Conservation (phyloP, 2,113 vertebrate genomes). For the Camarhynchus parvulus region DNA sequence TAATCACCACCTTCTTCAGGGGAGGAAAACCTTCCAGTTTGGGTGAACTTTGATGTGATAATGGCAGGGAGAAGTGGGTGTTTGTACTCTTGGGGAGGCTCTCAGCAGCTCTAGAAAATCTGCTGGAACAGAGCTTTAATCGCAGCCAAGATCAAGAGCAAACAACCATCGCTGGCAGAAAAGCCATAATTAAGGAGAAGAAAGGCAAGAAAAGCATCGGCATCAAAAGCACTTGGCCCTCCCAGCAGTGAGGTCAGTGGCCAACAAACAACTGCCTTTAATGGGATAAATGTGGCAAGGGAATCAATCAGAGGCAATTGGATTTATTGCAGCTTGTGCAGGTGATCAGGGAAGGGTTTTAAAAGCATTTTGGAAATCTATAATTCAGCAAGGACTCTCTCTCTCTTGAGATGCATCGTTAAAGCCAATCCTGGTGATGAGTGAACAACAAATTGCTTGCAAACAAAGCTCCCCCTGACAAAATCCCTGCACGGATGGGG, state of each 20-base stretch:
- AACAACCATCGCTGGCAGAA: not conserved
- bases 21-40: not conserved
- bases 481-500: not conserved
- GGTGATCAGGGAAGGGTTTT: not conserved
- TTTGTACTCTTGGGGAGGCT: not conserved
- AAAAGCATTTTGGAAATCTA: not conserved
- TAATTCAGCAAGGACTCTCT: not conserved
- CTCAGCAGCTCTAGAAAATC: not conserved
- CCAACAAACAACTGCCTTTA: not conserved
- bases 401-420: not conserved
- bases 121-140: not conserved
- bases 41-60: constrained; percentile 44
- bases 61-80: not conserved
- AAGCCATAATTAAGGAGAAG: constrained; percentile 23
- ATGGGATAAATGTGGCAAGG: not conserved
- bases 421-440: not conserved
- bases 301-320: not conserved
- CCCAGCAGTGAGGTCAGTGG: not conserved
- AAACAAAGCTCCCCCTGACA: not conserved
- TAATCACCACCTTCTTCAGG: not conserved
- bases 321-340: not conserved
- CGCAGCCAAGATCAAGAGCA: not conserved
- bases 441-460: not conserved
- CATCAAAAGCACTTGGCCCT: not conserved
- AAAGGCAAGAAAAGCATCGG: not conserved